Conservation (phyloP, 2,797 vertebrate genomes). For the Mareca penelope region DNA sequence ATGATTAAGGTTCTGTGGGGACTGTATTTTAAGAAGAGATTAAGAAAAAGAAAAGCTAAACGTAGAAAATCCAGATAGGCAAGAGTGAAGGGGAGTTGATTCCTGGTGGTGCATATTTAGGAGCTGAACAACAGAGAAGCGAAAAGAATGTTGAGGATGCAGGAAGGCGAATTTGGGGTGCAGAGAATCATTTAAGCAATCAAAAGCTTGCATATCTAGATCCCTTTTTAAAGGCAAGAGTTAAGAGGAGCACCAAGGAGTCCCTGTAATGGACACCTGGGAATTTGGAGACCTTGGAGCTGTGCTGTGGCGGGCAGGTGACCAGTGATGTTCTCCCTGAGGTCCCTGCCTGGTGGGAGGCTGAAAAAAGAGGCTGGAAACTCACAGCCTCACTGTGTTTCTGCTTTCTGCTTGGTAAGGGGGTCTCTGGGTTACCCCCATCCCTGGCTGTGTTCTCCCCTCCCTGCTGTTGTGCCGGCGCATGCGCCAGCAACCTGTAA, state of each 20-base stretch:
- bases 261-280: background rate
- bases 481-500: slow-evolving; percentile 15
- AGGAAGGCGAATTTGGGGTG: background rate
- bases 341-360: background rate
- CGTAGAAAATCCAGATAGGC: slow-evolving; percentile 30
- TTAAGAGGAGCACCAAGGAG: background rate
- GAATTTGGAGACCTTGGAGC: background rate
- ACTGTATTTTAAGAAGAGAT: slow-evolving; percentile 45
- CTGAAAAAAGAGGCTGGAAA: background rate
- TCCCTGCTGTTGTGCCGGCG: background rate
- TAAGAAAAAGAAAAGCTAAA: slow-evolving; percentile 31
- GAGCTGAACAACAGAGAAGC: background rate
- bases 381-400: background rate
- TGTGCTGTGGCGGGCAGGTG: rapidly evolving
- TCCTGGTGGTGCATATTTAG: background rate
- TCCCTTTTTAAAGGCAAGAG: background rate
- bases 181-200: slow-evolving; percentile 2
- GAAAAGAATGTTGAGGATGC: background rate
- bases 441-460: background rate
- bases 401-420: background rate
- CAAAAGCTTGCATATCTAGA: background rate
- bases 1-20: slow-evolving; percentile 47
- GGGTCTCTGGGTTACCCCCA: background rate
- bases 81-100: slow-evolving; percentile 1
- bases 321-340: background rate